A percentile compares a stretch with the other conserved stretches of the same genome.
These are phyloP conservation scores for Spicauda simplicius DNA, from an alignment of 2,888 invertebrate species.

Conservation along the genomic window DNA sequence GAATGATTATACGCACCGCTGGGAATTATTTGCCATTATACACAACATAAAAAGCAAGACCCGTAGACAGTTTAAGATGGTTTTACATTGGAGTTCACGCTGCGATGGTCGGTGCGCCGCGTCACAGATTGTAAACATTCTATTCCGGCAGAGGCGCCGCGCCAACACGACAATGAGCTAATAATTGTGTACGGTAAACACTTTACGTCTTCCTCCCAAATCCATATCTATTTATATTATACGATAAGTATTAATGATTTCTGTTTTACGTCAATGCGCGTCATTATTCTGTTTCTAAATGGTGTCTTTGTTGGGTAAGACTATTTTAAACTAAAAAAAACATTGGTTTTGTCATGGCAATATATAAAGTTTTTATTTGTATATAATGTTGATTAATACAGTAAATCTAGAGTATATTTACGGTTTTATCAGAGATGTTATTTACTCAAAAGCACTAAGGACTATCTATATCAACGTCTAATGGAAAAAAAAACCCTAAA, in stretches of 20 bases:
- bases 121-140: slow-evolving; percentile 49
- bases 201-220: slow-evolving; percentile 22
- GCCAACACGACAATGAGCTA: slow-evolving; percentile 50
- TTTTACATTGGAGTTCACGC: not conserved
- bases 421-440: no score
- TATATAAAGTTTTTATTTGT: no score
- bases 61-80: not conserved
- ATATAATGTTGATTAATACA: no score
- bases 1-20: slow-evolving; percentile 30
- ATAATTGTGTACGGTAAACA: slow-evolving; percentile 46
- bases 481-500: no score
- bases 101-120: not conserved
- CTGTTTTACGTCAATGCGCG: not conserved
- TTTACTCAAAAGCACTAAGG: no score
- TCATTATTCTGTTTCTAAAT: not conserved
- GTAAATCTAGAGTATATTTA: no score
- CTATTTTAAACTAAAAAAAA: no score
- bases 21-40: slow-evolving; percentile 15
- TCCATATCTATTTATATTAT: not conserved
- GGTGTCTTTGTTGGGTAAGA: no score
- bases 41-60: slow-evolving; percentile 14
- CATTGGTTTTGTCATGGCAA: no score
- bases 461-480: no score
- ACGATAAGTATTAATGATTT: not conserved
- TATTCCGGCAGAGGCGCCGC: slow-evolving; percentile 51